Evolutionary conservation across 1,140 invertebrate genomes (phyloP).

Genomic region (Pseudomyrmex sp.): DNA sequence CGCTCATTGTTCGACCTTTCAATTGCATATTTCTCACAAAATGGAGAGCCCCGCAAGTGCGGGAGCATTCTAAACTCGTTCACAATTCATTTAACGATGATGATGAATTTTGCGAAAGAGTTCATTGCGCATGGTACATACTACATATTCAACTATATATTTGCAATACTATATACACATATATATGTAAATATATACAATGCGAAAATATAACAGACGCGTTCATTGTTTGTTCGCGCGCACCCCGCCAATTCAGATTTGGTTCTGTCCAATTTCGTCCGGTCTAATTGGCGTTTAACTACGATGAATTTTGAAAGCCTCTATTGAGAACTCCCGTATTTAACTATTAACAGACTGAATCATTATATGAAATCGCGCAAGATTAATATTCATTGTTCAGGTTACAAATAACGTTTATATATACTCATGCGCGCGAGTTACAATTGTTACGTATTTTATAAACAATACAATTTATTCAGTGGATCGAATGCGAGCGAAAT

Average conservation of each 20-base stretch:
- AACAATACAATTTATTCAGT: constrained; percentile 2
- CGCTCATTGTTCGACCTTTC: constrained; percentile 64
- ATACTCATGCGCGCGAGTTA: not conserved
- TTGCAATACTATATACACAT: no score
- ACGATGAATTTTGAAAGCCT: constrained; percentile 36
- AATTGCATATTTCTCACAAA: constrained; percentile 20
- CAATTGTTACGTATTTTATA: not conserved
- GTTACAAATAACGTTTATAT: no score
- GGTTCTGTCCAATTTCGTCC: not conserved
- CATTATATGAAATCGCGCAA: constrained; percentile 1
- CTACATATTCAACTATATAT: no score
- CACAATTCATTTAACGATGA: no score
- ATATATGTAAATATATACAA: no score
- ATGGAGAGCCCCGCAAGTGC: no score
- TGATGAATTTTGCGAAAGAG: no score
- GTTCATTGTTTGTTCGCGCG: constrained; percentile 15
- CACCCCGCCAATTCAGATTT: constrained; percentile 8
- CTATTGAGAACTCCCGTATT: not conserved
- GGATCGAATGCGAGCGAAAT: not conserved
- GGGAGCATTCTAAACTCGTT: no score
- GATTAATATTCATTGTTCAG: constrained; percentile 13
- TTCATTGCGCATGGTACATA: no score
- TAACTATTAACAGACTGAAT: not conserved
- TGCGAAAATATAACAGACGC: not conserved
- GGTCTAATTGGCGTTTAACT: constrained; percentile 14